Conservation (phyloP, 2,113 vertebrate species). For the Rallus limicola region DNA sequence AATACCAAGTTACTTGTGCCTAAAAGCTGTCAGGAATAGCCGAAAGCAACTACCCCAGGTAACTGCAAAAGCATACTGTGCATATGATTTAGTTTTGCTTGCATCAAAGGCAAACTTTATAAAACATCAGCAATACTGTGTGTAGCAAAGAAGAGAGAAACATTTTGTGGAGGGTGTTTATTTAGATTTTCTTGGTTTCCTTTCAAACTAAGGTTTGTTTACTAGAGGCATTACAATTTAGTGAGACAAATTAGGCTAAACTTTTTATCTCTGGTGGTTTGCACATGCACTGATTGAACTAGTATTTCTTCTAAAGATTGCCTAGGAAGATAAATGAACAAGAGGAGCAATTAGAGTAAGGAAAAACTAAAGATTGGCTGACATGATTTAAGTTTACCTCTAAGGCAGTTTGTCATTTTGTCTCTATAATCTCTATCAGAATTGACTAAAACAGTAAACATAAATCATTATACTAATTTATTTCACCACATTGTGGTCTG, state of each 20-base stretch:
- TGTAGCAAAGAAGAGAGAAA: slow-evolving; percentile 26
- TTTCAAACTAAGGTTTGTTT: slow-evolving; percentile 82
- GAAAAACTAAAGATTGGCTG: slow-evolving; percentile 91
- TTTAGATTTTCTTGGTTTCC: slow-evolving; percentile 74
- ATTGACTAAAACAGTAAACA: slow-evolving; percentile 90
- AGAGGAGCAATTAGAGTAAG: slow-evolving; percentile 86
- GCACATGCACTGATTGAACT: slow-evolving; percentile 85
- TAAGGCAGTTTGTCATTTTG: slow-evolving; percentile 88
- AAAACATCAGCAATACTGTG: neutral
- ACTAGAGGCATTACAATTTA: slow-evolving; percentile 84
- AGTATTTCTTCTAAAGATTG: slow-evolving; percentile 89
- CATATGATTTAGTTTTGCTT: neutral
- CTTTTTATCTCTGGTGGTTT: slow-evolving; percentile 88
- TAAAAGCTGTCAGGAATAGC: neutral
- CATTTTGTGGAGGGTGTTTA: slow-evolving; percentile 63
- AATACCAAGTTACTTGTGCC: neutral
- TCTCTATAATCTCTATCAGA: slow-evolving; percentile 91
- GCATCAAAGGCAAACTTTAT: neutral
- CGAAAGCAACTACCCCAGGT: accelerated
- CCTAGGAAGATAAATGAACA: slow-evolving; percentile 87
- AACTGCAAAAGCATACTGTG: neutral
- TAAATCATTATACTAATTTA: slow-evolving; percentile 93
- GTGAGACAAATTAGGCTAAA: slow-evolving; percentile 88
- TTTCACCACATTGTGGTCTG: slow-evolving; percentile 79
- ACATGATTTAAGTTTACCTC: slow-evolving; percentile 87